Evolutionary conservation across 2,888 invertebrate genomes (phyloP).

Genomic region (Abrostola triplasia): DNA sequence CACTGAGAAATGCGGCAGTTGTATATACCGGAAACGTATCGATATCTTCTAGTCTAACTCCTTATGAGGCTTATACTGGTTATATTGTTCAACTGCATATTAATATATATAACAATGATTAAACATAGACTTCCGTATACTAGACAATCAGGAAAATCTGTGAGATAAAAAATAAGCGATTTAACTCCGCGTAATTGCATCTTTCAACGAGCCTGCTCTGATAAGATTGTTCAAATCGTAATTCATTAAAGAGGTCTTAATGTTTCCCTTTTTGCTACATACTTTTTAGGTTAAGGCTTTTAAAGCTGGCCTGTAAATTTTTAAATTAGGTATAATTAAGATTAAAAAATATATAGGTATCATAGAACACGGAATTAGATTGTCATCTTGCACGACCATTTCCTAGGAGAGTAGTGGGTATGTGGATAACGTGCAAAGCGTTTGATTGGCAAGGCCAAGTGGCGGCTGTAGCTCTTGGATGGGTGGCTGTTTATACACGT

Average conservation of each 20-base stretch:
- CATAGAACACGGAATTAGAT: conserved; percentile 4
- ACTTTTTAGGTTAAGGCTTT: no score
- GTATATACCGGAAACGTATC: conserved; percentile 28
- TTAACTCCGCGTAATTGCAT: conserved; percentile 3
- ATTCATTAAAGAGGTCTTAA: no score
- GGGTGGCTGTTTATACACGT: neutral
- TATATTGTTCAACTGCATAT: conserved; percentile 17
- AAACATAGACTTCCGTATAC: conserved; percentile 32
- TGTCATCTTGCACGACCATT: neutral
- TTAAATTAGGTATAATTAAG: no score
- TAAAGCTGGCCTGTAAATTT: no score
- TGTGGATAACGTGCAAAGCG: neutral
- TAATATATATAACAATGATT: conserved; percentile 36
- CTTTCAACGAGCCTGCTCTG: neutral
- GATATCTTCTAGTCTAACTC: conserved; percentile 20
- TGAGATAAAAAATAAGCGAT: conserved; percentile 4
- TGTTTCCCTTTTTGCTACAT: no score
- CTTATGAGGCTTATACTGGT: conserved; percentile 32
- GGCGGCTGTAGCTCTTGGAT: neutral
- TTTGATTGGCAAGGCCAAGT: neutral
- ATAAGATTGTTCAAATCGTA: no score
- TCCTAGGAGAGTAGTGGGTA: neutral
- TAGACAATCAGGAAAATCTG: conserved; percentile 37
- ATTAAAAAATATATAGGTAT: neutral
- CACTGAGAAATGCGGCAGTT: conserved; percentile 43